Evolutionary conservation across 2,113 vertebrate genomes (phyloP), one percentile per base, ranked within the genome.

Genomic region (Macroglossus sobrinus): DNA sequence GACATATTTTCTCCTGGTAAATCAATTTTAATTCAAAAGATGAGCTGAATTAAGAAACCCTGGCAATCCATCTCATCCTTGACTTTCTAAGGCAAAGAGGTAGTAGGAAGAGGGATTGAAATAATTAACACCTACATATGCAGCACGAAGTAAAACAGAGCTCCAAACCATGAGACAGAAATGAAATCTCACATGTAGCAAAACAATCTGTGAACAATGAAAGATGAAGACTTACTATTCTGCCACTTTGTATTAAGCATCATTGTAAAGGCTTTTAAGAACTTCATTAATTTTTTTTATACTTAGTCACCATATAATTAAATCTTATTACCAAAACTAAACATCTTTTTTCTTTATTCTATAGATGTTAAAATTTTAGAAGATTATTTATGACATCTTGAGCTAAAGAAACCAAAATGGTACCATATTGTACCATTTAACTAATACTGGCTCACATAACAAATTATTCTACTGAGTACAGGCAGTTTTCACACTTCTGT

Each of bases 401-500:
- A 22, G 47, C 28, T 82, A 89, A 45, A 93, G 45, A 85, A 96
- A 78, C 47, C 50, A 59, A 89, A 85, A 13, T 35, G 57, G 87
- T 24, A 35, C 59, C 24, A 30, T 35, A 68, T 5, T 81, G 59
- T 45, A 30, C 76, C 57, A 74, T 64, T 95, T 82, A 26, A 35
- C 40, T 66, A 68, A 28, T 55, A 45, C 84, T 57, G 15, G 64
- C 30, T 84, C 33, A 55, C 24, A 30, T 38, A 38, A 76, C 35
- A 79, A 90, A 95, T 68, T 59, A 43, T 82, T 75, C 94, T 47
- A 53, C 75, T 74, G 68, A 82, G 47, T 19, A 80, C n/a, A 87
- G 50, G 50, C 53, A 55, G 90, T 66, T 59, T 94, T 95, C 81
- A 61, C 89, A 93, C 93, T 91, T 92, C 72, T 55, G 38, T 66